Base-by-base conservation (phyloP, 2,113 vertebrate species). In the Mesoclemmys tuberculata region DNA sequence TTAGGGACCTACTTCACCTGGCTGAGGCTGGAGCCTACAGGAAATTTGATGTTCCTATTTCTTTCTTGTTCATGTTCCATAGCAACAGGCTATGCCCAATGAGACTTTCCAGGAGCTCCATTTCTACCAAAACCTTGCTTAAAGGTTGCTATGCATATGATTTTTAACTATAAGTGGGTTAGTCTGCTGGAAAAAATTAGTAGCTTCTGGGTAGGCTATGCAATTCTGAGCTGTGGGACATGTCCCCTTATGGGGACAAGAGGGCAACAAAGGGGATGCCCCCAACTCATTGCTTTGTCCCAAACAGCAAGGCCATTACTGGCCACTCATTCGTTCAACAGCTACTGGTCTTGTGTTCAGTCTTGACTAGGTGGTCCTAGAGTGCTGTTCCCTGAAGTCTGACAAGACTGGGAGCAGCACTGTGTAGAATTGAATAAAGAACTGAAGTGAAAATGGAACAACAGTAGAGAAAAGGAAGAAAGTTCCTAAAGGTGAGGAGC, bases 1-100 rank as follows among this genome's bases (percentile, higher is more conserved):
- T 87, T 91, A 88, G 38, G 18, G 83, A 94, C 80, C 51, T 86
- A 78, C 81, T 93, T 94, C 71, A 92, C 81, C 84, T 58, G 61
- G 79, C 90, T 93, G 80, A 95, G 56, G 80, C 96, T 85, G 81
- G 94, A 44, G 10, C 54, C 93, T 82, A 88, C 79, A 94, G 1
- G 44, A 96, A 94, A 87, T 84, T 0, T 41, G 14, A 92, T 64
- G 77, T 56, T 46, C 77, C 93, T 86, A 35, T 61, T 94, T 46
- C 52, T 90, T 88, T 18, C 4, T 35, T 58, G 5, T 48, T 95
- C 64, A 12, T 10, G 3, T 82, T 21, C 14, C 44, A 84, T 16
- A 61, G 58, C 41, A 97, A 86, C 35, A 86, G n/a, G 31, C 48
- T n/a, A 80, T 86, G 83, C 83, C 52, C 54, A 82, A 75, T 3